These are phyloP conservation scores for Gallinago paraguaiae DNA, from an alignment of 2,113 vertebrate genomes.

Conservation along the genomic window DNA sequence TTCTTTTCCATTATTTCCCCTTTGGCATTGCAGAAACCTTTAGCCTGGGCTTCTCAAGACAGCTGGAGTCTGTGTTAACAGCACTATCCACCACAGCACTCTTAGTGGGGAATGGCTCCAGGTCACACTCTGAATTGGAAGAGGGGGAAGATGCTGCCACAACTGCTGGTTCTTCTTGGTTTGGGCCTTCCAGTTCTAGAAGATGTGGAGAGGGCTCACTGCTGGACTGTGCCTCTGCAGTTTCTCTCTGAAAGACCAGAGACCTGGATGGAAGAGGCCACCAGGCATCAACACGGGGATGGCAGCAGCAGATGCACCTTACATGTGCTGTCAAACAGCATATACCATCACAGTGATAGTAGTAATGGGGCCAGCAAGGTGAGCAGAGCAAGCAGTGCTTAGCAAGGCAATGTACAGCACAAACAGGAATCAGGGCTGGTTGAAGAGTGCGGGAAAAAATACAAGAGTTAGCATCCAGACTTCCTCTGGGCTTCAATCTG, in stretches of 20 bases:
- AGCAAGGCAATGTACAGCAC: background rate
- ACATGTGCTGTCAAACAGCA: constrained; percentile 9
- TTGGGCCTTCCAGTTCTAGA: constrained; percentile 34
- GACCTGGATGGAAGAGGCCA: constrained; percentile 50
- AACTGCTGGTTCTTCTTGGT: background rate
- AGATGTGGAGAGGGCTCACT: background rate
- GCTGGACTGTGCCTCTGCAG: constrained; percentile 8
- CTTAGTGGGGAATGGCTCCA: background rate
- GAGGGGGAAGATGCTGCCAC: background rate
- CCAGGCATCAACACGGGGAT: constrained; percentile 10
- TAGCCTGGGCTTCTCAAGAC: constrained; percentile 28
- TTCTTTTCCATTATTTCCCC: constrained; percentile 84
- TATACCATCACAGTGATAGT: background rate
- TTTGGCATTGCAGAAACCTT: constrained; percentile 27
- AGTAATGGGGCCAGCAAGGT: background rate
- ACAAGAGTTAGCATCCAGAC: background rate
- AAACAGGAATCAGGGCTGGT: background rate
- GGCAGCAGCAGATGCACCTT: constrained; percentile 48
- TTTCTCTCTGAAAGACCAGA: background rate
- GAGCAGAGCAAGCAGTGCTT: background rate
- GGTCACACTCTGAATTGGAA: constrained; percentile 34
- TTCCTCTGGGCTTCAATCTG: background rate
- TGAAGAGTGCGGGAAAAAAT: background rate
- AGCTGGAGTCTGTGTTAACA: constrained; percentile 54
- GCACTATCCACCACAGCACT: constrained; percentile 36